These are phyloP conservation scores for Paedocypris micromegethes DNA, from an alignment of 2,797 vertebrate species.

Conservation along the genomic window DNA sequence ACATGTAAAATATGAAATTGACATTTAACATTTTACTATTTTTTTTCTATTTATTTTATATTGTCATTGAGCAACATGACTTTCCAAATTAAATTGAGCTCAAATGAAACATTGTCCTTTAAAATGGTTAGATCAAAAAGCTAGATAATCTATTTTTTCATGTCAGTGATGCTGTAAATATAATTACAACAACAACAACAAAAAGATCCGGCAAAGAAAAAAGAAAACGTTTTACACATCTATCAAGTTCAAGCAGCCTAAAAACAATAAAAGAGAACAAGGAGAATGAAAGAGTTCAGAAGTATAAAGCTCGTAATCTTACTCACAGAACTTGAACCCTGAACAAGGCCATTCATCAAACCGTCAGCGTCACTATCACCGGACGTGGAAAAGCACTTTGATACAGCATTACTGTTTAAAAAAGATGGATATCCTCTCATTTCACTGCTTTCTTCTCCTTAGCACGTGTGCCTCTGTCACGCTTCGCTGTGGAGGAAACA, in stretches of 20 bases:
- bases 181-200: background rate
- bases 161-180: no score
- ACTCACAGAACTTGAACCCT: conserved; percentile 37
- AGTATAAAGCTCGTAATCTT: conserved; percentile 21
- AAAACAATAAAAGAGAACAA: background rate
- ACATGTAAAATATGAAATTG: no score
- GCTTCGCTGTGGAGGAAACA: background rate
- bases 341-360: conserved; percentile 44
- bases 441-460: conserved; percentile 8
- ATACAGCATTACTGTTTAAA: conserved; percentile 34
- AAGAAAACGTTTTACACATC: background rate
- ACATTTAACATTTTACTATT: no score
- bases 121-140: no score
- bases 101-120: no score
- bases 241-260: no score
- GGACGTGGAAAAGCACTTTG: conserved; percentile 29
- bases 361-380: background rate
- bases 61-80: no score
- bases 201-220: background rate
- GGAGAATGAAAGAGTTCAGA: background rate
- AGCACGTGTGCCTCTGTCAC: background rate
- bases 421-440: conserved; percentile 25
- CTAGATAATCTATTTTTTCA: no score
- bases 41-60: no score
- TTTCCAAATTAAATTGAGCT: no score